Conservation (phyloP, 2,888 invertebrate species). For the Uloborus plumipes region DNA sequence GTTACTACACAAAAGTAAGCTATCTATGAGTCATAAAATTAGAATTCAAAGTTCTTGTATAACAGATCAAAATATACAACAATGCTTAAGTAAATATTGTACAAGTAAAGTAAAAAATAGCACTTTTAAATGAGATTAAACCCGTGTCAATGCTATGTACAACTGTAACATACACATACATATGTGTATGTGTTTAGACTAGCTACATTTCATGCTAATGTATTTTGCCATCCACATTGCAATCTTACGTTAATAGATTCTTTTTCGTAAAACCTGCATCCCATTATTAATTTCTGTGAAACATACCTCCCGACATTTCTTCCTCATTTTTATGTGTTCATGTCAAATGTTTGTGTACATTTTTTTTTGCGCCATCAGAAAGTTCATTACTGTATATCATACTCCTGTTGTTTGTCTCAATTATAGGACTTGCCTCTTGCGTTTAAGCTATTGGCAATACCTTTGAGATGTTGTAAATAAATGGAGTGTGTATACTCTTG, state of each 20-base stretch:
- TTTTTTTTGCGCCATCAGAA: constrained; percentile 18
- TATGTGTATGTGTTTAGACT: background rate
- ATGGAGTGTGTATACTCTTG: constrained; percentile 57
- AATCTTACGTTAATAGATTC: constrained; percentile 5
- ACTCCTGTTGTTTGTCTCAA: constrained; percentile 60
- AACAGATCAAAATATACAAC: no score
- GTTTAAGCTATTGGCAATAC: constrained; percentile 54
- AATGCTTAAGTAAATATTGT: no score
- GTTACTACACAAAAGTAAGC: no score
- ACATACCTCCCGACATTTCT: no score
- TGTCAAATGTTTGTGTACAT: constrained; percentile 19
- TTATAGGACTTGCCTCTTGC: constrained; percentile 31
- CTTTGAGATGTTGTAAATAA: constrained; percentile 65
- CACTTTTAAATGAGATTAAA: no score
- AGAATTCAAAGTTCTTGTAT: no score
- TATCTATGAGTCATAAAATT: no score
- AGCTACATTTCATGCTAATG: no score
- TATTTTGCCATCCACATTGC: background rate
- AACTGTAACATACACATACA: background rate
- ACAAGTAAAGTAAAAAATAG: no score
- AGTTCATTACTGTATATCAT: constrained; percentile 52
- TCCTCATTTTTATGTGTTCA: constrained; percentile 21
- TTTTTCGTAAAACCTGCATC: background rate
- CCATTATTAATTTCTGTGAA: no score
- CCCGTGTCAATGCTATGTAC: no score